Evolutionary conservation across 2,113 vertebrate genomes (phyloP), one percentile per base, ranked within the genome.

Genomic region (Oreochromis tanganicae): DNA sequence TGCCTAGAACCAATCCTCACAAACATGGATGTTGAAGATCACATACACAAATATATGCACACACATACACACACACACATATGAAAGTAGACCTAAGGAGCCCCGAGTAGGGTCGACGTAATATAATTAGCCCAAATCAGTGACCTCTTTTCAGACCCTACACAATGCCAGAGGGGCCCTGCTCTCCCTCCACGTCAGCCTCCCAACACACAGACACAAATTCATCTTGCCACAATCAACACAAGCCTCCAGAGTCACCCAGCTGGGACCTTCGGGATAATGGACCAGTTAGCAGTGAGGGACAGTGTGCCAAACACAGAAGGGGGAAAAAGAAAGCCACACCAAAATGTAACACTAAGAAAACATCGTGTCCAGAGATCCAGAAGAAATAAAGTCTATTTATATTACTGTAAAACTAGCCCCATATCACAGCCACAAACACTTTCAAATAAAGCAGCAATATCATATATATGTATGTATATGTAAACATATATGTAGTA

Each of bases 41-140:
- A 66, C 61, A 66, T 66, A 12, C 32, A 66, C 32, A 66, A 38
- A 66, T 66, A 36, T 66, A 66, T 7, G 61, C 61, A 66, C 32
- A 36, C 59, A 63, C 57, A 36, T 36, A 17, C 59, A 80, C 41
- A 85, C 32, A 68, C 38, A 84, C 55, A 83, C 19, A 3, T 16
- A 79, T 19, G 41, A 46, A 87, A 38, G 78, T 32, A 81, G 71
- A 79, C 68, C 80, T 80, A 88, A 92, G 54, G 78, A 86, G 81
- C 66, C 56, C 87, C 75, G 84, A 91, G 55, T 61, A 85, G 78
- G 78, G 63, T 86, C 89, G 24, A 82, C 86, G 88, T 94, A 94
- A 96, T 92, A 68, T 82, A 91, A 94, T 96, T 95, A 95, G 89
- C 90, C 86, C 48, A 90, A 94, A 92, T 94, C 83, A 94, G 87